A percentile compares a stretch with the other conserved stretches of the same genome.
These are phyloP conservation scores for Tenebrosternarchus preto DNA, from an alignment of 2,113 vertebrate species.

Conservation along the genomic window DNA sequence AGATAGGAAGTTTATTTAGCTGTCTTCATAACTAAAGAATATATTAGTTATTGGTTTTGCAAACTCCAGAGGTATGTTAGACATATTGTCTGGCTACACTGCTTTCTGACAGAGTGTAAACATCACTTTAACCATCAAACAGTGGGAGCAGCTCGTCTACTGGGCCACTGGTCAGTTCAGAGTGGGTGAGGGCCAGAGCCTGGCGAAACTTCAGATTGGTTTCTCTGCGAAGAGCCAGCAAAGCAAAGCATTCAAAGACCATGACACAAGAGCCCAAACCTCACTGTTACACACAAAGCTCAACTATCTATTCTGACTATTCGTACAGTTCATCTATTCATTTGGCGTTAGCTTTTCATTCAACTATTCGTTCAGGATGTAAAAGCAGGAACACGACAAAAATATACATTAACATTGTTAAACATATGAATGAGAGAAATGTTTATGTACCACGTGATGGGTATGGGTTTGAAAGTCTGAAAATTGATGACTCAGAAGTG, in stretches of 20 bases:
- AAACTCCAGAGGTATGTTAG: not conserved
- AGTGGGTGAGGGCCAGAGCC: slow-evolving; percentile 80
- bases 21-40: not conserved
- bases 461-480: no score
- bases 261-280: not conserved
- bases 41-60: slow-evolving; percentile 11
- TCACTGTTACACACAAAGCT: no score
- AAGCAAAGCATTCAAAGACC: not conserved
- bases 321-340: no score
- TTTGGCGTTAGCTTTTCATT: no score
- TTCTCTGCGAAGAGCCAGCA: slow-evolving; percentile 75
- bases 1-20: not conserved
- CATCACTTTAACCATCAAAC: slow-evolving; percentile 81
- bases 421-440: no score
- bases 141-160: slow-evolving; percentile 68
- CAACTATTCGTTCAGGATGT: not conserved
- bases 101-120: not conserved
- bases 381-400: not conserved
- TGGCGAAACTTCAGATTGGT: slow-evolving; percentile 92
- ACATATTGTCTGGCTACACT: not conserved
- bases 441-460: no score
- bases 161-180: slow-evolving; percentile 69
- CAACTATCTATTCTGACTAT: no score
- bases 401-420: no score
- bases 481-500: no score